Evolutionary conservation across 2,113 vertebrate genomes (phyloP), one percentile per base, ranked within the genome.

Genomic region (Ornithorhynchus anatinus): DNA sequence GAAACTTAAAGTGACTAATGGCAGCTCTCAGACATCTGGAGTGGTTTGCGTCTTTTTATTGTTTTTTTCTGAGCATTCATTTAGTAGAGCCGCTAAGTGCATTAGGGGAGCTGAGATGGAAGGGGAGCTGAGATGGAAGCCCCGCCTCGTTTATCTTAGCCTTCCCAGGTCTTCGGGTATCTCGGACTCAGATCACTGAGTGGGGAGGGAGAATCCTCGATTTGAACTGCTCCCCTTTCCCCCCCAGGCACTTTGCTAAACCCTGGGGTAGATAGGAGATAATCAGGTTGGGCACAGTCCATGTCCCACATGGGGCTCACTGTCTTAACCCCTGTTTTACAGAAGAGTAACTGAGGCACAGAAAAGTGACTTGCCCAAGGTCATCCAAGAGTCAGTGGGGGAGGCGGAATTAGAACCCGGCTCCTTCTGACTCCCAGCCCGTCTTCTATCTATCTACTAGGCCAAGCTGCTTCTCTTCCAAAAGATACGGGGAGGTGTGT

Each of bases 41-140:
- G 62, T 33, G 6, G 20, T 40, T 2, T 11, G n/a, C 69, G 10
- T 25, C 5, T 2, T n/a, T n/a, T 20, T 25, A 69, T 68, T 19
- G 17, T 20, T 40, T 27, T 68, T 80, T 74, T 52, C 31, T 71
- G 39, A 66, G 37, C 59, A 68, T 48, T 44, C 25, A 48, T 39
- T 66, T 44, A 54, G 42, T 17, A 59, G 14, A 32, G 33, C 1
- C 48, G 8, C 16, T 59, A 44, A 75, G 52, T 10, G 13, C n/a
- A 35, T 29, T 44, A 10, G 17, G 38, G 6, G 7, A 25, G 11
- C 59, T 67, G 52, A 58, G 58, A 64, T 63, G 37, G 44, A 47
- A 57, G 72, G 67, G 31, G 37, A 4, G 8, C n/a, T n/a, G n/a
- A n/a, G n/a, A n/a, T n/a, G n/a, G n/a, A n/a, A n/a, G n/a, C n/a